phyloP scores from a whole-genome alignment of 2,888 invertebrate genomes.

The Morinoia aosen region DNA sequence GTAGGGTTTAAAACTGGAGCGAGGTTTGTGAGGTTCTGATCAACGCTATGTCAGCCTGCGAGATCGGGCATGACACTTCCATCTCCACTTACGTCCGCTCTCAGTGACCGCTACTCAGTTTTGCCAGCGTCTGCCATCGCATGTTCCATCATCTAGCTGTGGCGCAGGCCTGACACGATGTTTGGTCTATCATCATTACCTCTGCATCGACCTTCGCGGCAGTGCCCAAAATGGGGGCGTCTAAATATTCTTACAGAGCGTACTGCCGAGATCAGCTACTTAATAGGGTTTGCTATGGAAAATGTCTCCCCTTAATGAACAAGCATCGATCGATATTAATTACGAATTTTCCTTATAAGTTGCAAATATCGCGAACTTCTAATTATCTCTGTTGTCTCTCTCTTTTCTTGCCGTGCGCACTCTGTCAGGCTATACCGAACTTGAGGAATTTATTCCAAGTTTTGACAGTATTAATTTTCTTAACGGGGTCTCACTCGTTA shows the following conservation, averaged over 20 bases:
- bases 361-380: neutral
- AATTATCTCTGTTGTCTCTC: neutral
- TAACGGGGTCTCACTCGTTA: neutral
- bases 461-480: neutral
- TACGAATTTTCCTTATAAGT: neutral
- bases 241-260: too few species aligned
- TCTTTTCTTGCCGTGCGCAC: too few species aligned
- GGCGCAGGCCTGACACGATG: neutral
- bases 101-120: neutral
- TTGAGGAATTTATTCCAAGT: neutral
- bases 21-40: neutral
- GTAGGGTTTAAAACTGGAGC: neutral
- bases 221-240: neutral
- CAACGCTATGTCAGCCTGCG: neutral
- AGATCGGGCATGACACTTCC: neutral
- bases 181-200: neutral
- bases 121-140: neutral
- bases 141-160: neutral
- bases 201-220: neutral
- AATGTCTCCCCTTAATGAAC: neutral
- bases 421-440: neutral
- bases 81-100: neutral
- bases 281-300: neutral
- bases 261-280: neutral
- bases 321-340: neutral